Evolutionary conservation across 1,140 invertebrate genomes (phyloP).

Genomic region (Microplitis demolitor): DNA sequence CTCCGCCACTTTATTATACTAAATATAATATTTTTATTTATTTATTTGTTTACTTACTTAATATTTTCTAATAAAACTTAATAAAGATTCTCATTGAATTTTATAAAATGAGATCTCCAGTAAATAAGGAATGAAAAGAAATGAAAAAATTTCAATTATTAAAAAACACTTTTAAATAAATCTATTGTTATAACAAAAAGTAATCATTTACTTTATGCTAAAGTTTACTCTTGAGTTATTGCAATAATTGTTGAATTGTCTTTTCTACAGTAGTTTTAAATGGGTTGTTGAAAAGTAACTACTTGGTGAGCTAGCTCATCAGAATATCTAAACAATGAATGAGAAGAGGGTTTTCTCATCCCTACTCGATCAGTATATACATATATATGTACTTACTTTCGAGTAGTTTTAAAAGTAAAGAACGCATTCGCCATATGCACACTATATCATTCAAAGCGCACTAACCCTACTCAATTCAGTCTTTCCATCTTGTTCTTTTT

Average conservation of each 20-base stretch:
- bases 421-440: constrained; percentile 32
- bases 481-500: constrained; percentile 21
- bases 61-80: too few relatives aligned
- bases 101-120: too few relatives aligned
- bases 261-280: constrained; percentile 32
- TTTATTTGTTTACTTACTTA: not conserved
- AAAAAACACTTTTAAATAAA: too few relatives aligned
- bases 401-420: constrained; percentile 42
- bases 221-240: not conserved
- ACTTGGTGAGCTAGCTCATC: constrained; percentile 45
- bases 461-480: constrained; percentile 44
- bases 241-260: constrained; percentile 7
- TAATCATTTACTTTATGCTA: not conserved
- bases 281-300: constrained; percentile 41
- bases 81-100: too few relatives aligned
- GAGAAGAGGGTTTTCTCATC: not conserved
- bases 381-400: constrained; percentile 20
- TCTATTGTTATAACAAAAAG: too few relatives aligned
- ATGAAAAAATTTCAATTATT: too few relatives aligned
- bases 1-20: not conserved
- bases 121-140: too few relatives aligned
- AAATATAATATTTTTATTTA: not conserved
- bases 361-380: too few relatives aligned
- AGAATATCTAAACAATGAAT: constrained; percentile 47
- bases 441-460: constrained; percentile 25